Conservation (phyloP, 2,113 vertebrate genomes). For the Sterrhoptilus dennistouni region DNA sequence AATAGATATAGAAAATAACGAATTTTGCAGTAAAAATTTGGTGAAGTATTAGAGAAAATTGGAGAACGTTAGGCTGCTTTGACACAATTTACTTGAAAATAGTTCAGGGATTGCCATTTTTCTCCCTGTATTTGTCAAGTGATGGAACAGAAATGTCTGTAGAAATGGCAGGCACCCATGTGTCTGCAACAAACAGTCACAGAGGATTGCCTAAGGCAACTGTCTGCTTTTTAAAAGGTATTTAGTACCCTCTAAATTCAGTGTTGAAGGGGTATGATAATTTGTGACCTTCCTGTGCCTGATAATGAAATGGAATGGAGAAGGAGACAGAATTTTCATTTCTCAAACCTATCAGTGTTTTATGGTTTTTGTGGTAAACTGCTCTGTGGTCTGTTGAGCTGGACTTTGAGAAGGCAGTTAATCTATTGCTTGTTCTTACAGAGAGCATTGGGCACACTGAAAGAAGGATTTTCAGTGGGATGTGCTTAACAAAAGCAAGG, state of each 20-base stretch:
- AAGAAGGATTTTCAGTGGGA: background rate
- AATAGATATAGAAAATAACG: background rate
- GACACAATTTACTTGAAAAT: background rate
- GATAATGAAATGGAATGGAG: constrained; percentile 34
- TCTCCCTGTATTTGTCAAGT: background rate
- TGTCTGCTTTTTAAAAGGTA: constrained; percentile 5
- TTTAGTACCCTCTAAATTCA: constrained; percentile 6
- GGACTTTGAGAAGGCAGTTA: background rate
- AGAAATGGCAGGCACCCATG: background rate
- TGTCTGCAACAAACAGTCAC: background rate
- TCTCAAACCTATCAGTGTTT: constrained; percentile 28
- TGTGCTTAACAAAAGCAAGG: background rate
- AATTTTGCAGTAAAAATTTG: background rate
- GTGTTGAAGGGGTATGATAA: constrained; percentile 50
- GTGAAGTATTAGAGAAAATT: background rate
- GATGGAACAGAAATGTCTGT: background rate
- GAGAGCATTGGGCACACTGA: background rate
- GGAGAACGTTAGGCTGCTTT: background rate
- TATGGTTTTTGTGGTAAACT: constrained; percentile 6
- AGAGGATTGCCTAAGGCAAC: constrained; percentile 11
- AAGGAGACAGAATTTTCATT: constrained; percentile 29
- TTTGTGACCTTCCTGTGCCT: constrained; percentile 65
- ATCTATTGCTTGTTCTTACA: background rate
- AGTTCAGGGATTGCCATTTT: background rate
- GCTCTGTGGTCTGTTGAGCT: background rate